Evolutionary conservation across 2,113 vertebrate genomes (phyloP).

Genomic region (Corythaixoides concolor): DNA sequence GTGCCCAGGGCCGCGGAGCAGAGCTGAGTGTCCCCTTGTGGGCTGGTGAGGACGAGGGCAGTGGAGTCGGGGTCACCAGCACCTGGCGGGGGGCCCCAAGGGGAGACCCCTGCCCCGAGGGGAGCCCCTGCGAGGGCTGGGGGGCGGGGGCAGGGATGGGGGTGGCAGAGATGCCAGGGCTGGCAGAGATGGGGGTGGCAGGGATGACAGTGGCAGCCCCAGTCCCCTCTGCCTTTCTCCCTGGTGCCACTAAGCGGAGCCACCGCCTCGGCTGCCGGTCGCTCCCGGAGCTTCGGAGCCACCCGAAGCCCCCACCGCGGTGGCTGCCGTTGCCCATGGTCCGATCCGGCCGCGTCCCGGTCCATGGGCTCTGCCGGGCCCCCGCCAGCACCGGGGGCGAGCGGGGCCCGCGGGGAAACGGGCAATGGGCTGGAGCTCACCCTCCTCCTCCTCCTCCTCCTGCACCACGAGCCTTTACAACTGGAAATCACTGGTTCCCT

Average conservation of each 20-base stretch:
- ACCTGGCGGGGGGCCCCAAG: no score
- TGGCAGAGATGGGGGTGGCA: not conserved
- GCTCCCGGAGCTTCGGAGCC: not conserved
- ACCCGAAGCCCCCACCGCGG: not conserved
- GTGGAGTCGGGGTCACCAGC: not conserved
- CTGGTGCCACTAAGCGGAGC: conserved; percentile 29
- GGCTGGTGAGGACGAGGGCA: not conserved
- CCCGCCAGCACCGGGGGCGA: no score
- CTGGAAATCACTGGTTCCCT: not conserved
- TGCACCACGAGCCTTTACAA: not conserved
- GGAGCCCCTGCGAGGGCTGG: not conserved
- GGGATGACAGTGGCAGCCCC: not conserved
- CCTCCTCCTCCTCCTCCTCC: no score
- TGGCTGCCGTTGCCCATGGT: no score
- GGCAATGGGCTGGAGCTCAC: no score
- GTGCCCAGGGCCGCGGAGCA: not conserved
- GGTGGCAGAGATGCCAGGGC: no score
- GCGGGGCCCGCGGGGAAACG: no score
- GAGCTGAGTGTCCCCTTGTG: not conserved
- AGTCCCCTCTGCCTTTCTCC: not conserved
- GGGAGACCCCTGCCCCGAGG: no score
- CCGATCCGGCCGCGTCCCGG: no score
- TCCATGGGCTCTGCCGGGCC: no score
- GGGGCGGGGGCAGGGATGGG: no score
- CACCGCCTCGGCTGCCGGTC: not conserved